Evolutionary conservation across 1,140 invertebrate genomes (phyloP).

Genomic region (Heliconius nattereri): DNA sequence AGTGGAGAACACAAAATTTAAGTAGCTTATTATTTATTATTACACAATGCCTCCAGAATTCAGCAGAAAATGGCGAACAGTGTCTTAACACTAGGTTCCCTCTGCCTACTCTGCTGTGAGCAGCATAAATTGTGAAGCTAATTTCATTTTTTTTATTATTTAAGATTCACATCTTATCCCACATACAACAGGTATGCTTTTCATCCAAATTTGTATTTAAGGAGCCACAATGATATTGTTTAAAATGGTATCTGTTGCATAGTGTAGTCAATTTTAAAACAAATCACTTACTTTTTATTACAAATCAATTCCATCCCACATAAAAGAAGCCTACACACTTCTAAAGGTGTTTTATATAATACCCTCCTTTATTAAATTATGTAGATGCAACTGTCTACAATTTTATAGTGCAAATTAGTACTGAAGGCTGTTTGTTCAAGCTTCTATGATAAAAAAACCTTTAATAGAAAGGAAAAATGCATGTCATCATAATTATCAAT

Average conservation of each 20-base stretch:
- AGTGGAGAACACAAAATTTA: no score
- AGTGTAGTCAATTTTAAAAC: not conserved
- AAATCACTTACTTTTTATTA: not conserved
- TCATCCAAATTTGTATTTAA: not conserved
- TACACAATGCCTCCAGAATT: no score
- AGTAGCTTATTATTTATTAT: no score
- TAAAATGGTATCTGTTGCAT: no score
- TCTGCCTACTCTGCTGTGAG: no score
- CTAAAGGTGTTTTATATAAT: conserved; percentile 36
- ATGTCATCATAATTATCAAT: not conserved
- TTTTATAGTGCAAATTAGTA: conserved; percentile 22
- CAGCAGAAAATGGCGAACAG: no score
- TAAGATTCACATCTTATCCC: no score
- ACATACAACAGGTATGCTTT: no score
- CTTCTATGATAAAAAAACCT: not conserved
- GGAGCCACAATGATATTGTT: no score
- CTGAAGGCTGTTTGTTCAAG: conserved; percentile 20
- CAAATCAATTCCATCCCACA: not conserved
- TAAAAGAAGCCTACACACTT: conserved; percentile 13
- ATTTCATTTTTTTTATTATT: no score
- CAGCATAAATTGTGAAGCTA: no score
- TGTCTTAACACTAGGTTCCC: no score
- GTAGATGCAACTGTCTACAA: conserved; percentile 18
- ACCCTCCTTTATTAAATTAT: conserved; percentile 37
- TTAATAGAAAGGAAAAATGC: conserved; percentile 3